These are phyloP conservation scores for Neoascia interrupta DNA, from an alignment of 2,888 invertebrate species.

Conservation along the genomic window DNA sequence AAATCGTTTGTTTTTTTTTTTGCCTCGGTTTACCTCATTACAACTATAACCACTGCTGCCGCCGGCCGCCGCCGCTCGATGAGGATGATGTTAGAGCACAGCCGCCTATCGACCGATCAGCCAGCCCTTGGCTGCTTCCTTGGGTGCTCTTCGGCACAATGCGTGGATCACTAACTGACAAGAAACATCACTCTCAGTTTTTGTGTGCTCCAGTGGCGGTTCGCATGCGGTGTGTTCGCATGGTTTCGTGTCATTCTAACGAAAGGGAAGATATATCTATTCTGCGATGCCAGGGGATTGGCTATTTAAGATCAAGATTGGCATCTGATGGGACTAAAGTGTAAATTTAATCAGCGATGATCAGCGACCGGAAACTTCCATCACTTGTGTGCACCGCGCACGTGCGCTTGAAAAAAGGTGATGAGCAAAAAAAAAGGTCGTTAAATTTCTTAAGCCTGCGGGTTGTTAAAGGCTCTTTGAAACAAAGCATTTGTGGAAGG, in stretches of 20 bases:
- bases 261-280: conserved; percentile 8
- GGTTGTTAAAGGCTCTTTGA: too few relatives aligned
- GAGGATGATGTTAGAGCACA: conserved; percentile 49
- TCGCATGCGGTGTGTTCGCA: conserved; percentile 2
- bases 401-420: conserved; percentile 3
- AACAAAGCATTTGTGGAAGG: too few relatives aligned
- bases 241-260: neutral
- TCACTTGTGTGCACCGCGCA: conserved; percentile 6
- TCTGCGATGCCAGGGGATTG: neutral
- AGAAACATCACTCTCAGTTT: conserved; percentile 46
- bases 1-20: conserved; percentile 33
- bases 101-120: conserved; percentile 14
- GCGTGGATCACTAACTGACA: conserved; percentile 57
- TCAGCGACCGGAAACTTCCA: conserved; percentile 39
- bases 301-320: neutral
- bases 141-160: conserved; percentile 45
- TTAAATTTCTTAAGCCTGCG: too few relatives aligned
- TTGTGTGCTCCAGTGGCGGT: conserved; percentile 4
- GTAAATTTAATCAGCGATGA: conserved; percentile 25
- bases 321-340: neutral
- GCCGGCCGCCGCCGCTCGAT: neutral
- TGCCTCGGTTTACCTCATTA: conserved; percentile 58
- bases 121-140: conserved; percentile 24
- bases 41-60: conserved; percentile 32
- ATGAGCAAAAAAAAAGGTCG: too few relatives aligned